Conservation (phyloP, 2,113 vertebrate genomes). For the Rhadina sibilatrix region DNA sequence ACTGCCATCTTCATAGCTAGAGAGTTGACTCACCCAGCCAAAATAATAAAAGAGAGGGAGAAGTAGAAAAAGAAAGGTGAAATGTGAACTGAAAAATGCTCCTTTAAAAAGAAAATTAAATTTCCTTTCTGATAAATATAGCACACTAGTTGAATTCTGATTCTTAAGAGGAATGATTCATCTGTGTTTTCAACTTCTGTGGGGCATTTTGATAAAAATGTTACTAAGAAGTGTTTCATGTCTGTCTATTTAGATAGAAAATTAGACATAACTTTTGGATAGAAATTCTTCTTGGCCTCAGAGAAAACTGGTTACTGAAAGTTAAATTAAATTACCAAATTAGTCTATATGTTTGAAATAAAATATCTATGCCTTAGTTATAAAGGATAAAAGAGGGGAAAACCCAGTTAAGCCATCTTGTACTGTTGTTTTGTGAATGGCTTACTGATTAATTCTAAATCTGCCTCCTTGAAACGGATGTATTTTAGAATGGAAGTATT, state of each 20-base stretch:
- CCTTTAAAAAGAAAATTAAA: neutral
- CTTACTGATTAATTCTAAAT: neutral
- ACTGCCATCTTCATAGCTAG: neutral
- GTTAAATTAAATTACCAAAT: neutral
- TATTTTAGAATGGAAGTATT: neutral
- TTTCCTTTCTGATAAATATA: conserved; percentile 13
- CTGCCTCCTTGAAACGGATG: neutral
- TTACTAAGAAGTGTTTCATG: neutral
- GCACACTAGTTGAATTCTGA: neutral
- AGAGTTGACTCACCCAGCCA: neutral
- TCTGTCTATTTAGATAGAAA: neutral
- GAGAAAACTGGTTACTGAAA: neutral
- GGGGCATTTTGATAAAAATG: neutral
- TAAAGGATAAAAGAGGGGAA: neutral
- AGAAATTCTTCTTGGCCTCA: neutral
- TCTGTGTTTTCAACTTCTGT: neutral
- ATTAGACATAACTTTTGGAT: neutral
- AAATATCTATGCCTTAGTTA: neutral
- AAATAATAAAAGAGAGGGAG: neutral
- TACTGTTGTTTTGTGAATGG: neutral
- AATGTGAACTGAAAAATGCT: neutral
- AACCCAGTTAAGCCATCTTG: neutral
- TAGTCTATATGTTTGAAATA: neutral
- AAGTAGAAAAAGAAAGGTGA: neutral
- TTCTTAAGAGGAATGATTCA: conserved; percentile 30